Evolutionary conservation across 1,140 invertebrate genomes (phyloP).

Genomic region (Orchesella cincta): DNA sequence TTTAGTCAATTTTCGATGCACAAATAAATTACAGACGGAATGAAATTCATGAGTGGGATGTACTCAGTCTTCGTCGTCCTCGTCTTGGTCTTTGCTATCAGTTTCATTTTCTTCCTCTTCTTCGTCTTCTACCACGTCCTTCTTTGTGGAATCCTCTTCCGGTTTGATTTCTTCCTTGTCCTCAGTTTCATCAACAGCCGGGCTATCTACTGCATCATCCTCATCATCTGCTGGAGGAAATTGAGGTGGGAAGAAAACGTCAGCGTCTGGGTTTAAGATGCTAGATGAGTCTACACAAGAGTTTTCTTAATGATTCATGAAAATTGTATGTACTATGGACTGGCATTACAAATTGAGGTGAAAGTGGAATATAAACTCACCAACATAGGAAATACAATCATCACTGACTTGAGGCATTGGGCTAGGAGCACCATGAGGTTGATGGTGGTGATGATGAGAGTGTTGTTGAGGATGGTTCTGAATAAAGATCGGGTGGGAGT

Average conservation of each 20-base stretch:
- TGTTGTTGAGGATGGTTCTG: neutral
- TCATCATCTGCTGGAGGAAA: neutral
- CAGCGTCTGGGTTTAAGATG: neutral
- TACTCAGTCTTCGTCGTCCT: neutral
- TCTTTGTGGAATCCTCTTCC: neutral
- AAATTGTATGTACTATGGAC: too few relatives aligned
- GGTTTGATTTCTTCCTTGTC: neutral
- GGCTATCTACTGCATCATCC: neutral
- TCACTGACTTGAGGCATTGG: neutral
- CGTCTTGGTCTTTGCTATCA: neutral
- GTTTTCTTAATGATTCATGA: too few relatives aligned
- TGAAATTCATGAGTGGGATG: too few relatives aligned
- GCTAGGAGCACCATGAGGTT: neutral
- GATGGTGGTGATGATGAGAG: neutral
- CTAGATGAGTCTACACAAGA: constrained; percentile 14
- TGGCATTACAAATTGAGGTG: too few relatives aligned
- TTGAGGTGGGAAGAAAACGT: constrained; percentile 7
- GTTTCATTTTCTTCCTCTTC: neutral
- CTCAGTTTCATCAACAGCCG: neutral
- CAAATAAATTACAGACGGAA: too few relatives aligned
- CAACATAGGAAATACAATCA: neutral
- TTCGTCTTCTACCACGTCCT: neutral
- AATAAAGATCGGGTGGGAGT: neutral
- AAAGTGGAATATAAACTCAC: neutral
- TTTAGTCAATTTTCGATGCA: too few relatives aligned